phyloP scores from a whole-genome alignment of 1,140 invertebrate species.

The Manduca sexta region DNA sequence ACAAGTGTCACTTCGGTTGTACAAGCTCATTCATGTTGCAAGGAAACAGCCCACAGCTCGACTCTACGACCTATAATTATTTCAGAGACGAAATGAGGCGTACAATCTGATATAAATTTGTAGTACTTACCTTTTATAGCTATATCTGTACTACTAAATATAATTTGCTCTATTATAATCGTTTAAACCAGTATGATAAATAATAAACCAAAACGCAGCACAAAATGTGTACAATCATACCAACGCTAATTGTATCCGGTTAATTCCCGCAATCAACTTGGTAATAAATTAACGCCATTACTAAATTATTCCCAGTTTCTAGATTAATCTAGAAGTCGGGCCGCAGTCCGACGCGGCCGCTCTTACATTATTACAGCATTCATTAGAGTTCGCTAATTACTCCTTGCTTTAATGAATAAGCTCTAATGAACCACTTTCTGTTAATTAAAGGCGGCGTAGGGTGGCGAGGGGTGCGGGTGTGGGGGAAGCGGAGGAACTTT shows the following conservation, averaged over 20 bases:
- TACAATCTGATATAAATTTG: too few relatives aligned
- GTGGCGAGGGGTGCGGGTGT: slow-evolving; percentile 26
- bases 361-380: slow-evolving; percentile 78
- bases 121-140: too few relatives aligned
- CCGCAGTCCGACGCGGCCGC: slow-evolving; percentile 68
- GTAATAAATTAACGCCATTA: slow-evolving; percentile 69
- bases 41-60: too few relatives aligned
- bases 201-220: slow-evolving; percentile 1
- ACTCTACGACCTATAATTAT: too few relatives aligned
- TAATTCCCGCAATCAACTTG: slow-evolving; percentile 59
- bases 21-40: too few relatives aligned
- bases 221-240: neutral
- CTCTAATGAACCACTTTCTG: slow-evolving; percentile 90
- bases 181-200: neutral
- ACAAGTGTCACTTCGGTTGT: too few relatives aligned
- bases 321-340: slow-evolving; percentile 70
- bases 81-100: too few relatives aligned
- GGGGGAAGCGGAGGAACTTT: slow-evolving; percentile 49
- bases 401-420: slow-evolving; percentile 90
- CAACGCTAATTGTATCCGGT: slow-evolving; percentile 15
- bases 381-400: slow-evolving; percentile 89
- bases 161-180: too few relatives aligned
- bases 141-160: too few relatives aligned
- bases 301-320: slow-evolving; percentile 68
- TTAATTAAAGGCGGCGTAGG: slow-evolving; percentile 83